Conservation (phyloP, 2,797 vertebrate species). For the Linurgus olivaceus region DNA sequence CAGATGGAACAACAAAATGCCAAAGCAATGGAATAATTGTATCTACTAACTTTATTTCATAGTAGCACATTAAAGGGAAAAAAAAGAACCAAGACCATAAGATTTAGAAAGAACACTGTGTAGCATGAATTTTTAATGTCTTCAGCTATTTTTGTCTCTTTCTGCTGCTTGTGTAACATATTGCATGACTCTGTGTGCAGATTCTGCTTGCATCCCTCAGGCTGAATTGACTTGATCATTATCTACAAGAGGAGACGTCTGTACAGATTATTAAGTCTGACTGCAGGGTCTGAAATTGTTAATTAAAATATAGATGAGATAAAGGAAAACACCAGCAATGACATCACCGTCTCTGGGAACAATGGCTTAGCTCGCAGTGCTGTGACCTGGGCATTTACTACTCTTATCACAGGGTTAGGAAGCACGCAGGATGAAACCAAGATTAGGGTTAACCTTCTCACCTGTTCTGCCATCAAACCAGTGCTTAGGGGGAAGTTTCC, state of each 20-base stretch:
- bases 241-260: neutral
- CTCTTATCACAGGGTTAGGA: neutral
- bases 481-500: rapidly evolving
- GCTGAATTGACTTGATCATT: neutral
- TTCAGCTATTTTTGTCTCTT: neutral
- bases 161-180: neutral
- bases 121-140: neutral
- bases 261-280: neutral
- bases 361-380: rapidly evolving
- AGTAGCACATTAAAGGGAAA: neutral
- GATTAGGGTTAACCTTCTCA: neutral
- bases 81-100: neutral
- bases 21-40: neutral
- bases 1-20: neutral
- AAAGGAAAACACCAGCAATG: neutral
- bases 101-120: neutral
- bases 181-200: neutral
- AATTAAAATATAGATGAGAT: neutral
- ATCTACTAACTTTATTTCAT: neutral
- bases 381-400: rapidly evolving
- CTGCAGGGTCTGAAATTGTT: neutral
- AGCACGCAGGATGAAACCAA: neutral
- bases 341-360: neutral
- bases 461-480: neutral
- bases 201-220: neutral